These are phyloP conservation scores for Lasioglossum vierecki DNA, from an alignment of 2,888 invertebrate genomes.

Conservation along the genomic window DNA sequence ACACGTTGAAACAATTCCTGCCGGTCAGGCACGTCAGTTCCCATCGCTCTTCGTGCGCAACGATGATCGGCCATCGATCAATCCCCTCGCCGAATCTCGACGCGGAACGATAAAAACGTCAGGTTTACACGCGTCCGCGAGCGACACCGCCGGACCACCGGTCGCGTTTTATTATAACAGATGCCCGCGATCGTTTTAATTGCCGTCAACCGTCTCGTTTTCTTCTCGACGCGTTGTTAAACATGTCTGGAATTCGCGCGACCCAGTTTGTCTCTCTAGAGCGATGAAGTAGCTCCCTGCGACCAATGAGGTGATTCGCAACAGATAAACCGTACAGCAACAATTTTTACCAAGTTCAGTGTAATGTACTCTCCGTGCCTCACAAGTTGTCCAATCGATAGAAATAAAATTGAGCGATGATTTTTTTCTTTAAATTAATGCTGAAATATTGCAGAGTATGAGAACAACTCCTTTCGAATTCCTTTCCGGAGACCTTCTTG, in stretches of 20 bases:
- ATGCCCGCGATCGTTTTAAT: slow-evolving; percentile 65
- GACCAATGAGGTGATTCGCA: not conserved
- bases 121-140: slow-evolving; percentile 31
- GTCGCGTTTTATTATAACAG: slow-evolving; percentile 61
- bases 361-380: too few relatives aligned
- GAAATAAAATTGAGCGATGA: too few relatives aligned
- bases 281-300: not conserved
- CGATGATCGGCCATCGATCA: slow-evolving; percentile 59
- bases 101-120: slow-evolving; percentile 53
- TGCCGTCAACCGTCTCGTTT: slow-evolving; percentile 23
- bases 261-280: slow-evolving; percentile 33
- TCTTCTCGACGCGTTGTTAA: slow-evolving; percentile 54
- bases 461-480: too few relatives aligned
- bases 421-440: too few relatives aligned
- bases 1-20: slow-evolving; percentile 29
- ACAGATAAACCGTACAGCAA: not conserved
- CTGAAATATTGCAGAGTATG: too few relatives aligned
- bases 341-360: too few relatives aligned
- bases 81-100: slow-evolving; percentile 30
- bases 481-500: too few relatives aligned
- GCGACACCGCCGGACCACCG: slow-evolving; percentile 25
- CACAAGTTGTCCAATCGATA: too few relatives aligned
- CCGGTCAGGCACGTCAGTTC: slow-evolving; percentile 40
- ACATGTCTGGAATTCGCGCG: slow-evolving; percentile 56
- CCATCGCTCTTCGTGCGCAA: slow-evolving; percentile 19